Base-by-base conservation (phyloP, 2,888 invertebrate genomes). In the Epirrhoe tristata region DNA sequence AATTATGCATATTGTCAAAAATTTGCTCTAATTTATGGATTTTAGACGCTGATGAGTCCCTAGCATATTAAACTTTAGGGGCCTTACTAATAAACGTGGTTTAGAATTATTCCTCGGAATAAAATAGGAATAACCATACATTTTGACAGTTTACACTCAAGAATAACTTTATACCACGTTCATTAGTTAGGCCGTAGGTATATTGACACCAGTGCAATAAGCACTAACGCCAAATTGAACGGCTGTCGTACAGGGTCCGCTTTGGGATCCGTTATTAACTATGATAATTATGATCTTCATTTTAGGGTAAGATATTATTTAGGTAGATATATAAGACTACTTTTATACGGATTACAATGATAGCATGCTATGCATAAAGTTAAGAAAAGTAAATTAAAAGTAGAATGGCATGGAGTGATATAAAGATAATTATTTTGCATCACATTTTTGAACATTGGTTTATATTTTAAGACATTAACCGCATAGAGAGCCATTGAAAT, bases 211-310 rank as follows among this genome's bases (percentile, higher is more conserved):
- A 48, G 48, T 48, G 48, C 48, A 48, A 16, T 48, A 48, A 1
- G 48, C 48, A 48, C 48, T 48, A 48, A 48, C 48, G 16, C 48
- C 48, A 48, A 48, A 48, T 48, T 43, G 12, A 12, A 43, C 39
- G 39, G 39, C 39, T 43, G 39, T 43, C 39, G 12, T 12, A 10
- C 39, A 43, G 39, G 39, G 12, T 12, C 4, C 39, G 12, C 12
- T 5, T 48, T 16, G 16, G 16, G 48, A 17, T 36, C 46, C 52
- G 61, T 16, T 48, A 50, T 64, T 16, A 54, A 61, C 54, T 54
- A 50, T 46, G 12, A 32, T 57, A 53, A 34, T 14, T n/a, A 63
- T 63, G 72, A 72, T 72, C 70, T 68, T 68, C 60, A 70, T 62
- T 58, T 62, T 69, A 67, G 51, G 17, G 60, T 70, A 70, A 36